These are phyloP conservation scores for Dunckerocampus dactyliophorus DNA, from an alignment of 2,113 vertebrate genomes.

Conservation along the genomic window DNA sequence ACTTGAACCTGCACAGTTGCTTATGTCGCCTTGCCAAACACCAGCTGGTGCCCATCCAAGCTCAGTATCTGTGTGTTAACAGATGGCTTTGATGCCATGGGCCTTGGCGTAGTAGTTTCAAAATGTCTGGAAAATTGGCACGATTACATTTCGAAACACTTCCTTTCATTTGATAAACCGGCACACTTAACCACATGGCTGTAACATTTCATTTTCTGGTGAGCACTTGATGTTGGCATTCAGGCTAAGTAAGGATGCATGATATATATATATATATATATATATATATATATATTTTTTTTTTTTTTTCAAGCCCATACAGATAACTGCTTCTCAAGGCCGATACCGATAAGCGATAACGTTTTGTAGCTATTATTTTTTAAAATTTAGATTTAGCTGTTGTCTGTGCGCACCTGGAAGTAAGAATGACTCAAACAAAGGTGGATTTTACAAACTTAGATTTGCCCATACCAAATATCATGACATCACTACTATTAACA, in stretches of 20 bases:
- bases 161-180: conserved; percentile 35
- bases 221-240: background rate
- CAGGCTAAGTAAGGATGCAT: background rate
- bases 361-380: no score
- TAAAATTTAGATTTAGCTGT: no score
- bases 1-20: conserved; percentile 37
- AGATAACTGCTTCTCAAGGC: no score
- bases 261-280: no score
- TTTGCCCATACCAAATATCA: no score
- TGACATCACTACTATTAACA: no score
- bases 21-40: conserved; percentile 9
- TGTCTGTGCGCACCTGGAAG: no score
- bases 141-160: conserved; percentile 10
- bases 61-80: conserved; percentile 8
- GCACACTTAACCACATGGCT: background rate
- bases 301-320: no score
- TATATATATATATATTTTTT: no score
- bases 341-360: no score
- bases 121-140: conserved; percentile 12
- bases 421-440: no score
- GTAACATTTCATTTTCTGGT: background rate
- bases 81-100: conserved; percentile 34
- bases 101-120: conserved; percentile 11
- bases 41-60: conserved; percentile 24
- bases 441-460: no score